phyloP scores from a whole-genome alignment of 2,888 invertebrate genomes.

The Cabera pusaria region DNA sequence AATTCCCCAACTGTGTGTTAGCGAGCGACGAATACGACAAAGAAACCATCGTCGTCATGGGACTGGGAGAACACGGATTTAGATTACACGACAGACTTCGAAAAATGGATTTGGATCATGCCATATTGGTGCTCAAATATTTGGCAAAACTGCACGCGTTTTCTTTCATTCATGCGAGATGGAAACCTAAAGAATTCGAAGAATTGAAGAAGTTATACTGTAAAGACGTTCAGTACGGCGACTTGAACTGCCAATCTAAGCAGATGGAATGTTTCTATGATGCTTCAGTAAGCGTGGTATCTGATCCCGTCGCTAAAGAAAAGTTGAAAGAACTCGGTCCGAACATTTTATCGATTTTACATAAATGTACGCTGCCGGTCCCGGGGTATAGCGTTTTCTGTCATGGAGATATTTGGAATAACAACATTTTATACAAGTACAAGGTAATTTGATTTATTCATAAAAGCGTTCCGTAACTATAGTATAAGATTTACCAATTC shows the following conservation, averaged over 20 bases:
- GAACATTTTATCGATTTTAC: slow-evolving; percentile 47
- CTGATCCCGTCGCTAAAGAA: slow-evolving; percentile 41
- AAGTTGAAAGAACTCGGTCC: slow-evolving; percentile 47
- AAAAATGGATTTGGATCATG: slow-evolving; percentile 49
- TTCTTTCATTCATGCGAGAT: slow-evolving; percentile 51
- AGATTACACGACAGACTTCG: slow-evolving; percentile 46
- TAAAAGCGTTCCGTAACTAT: too few relatives aligned
- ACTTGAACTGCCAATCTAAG: slow-evolving; percentile 45
- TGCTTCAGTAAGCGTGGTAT: slow-evolving; percentile 53
- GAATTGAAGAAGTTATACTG: slow-evolving; percentile 44
- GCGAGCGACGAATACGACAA: slow-evolving; percentile 49
- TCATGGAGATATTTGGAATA: slow-evolving; percentile 69
- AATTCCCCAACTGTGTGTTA: slow-evolving; percentile 58
- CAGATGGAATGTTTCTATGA: slow-evolving; percentile 53
- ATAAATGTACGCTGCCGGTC: slow-evolving; percentile 49
- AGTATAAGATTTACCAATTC: too few relatives aligned
- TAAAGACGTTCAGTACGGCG: slow-evolving; percentile 57
- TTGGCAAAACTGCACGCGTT: slow-evolving; percentile 64
- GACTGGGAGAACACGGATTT: slow-evolving; percentile 34
- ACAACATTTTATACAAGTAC: slow-evolving; percentile 58
- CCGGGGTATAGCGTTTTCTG: slow-evolving; percentile 51
- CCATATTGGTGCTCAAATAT: slow-evolving; percentile 54
- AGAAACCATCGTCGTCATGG: slow-evolving; percentile 49
- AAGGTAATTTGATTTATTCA: too few relatives aligned
- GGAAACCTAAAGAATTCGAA: slow-evolving; percentile 45